A percentile compares a stretch with the other conserved stretches of the same genome.
These are phyloP conservation scores for Bubalus kerabau DNA, from an alignment of 2,113 vertebrate genomes.

Conservation along the genomic window DNA sequence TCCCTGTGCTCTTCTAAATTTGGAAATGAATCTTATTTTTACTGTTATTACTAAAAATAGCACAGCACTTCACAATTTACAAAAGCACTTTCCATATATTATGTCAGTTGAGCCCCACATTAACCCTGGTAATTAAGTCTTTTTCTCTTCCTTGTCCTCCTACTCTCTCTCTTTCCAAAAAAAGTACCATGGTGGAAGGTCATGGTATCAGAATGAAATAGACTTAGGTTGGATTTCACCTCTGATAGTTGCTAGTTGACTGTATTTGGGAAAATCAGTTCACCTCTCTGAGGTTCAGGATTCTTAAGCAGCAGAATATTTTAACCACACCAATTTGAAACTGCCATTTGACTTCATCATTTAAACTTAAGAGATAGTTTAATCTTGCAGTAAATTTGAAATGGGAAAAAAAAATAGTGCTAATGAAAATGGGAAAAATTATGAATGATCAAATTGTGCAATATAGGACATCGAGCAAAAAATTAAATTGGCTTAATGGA, in stretches of 20 bases:
- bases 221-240: not conserved
- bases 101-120: not conserved
- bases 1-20: not conserved
- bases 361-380: constrained; percentile 39
- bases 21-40: not conserved
- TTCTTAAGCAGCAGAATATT: not conserved
- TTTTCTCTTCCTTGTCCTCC: not conserved
- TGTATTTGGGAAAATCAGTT: not conserved
- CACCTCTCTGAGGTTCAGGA: not conserved
- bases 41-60: not conserved
- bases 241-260: not conserved
- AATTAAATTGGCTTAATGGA: constrained; percentile 66
- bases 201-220: not conserved
- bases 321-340: constrained; percentile 3
- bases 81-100: not conserved
- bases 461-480: constrained; percentile 54
- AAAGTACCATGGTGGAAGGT: not conserved
- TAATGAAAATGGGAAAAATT: constrained; percentile 64
- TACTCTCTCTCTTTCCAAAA: not conserved
- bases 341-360: constrained; percentile 1
- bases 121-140: not conserved
- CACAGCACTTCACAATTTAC: not conserved
- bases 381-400: constrained; percentile 47
- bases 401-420: constrained; percentile 58
- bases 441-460: constrained; percentile 59